Percentiles rank a stretch among this genome's conserved stretches.
phyloP scores from a whole-genome alignment of 2,888 invertebrate species.

The Agrotis exclamationis region DNA sequence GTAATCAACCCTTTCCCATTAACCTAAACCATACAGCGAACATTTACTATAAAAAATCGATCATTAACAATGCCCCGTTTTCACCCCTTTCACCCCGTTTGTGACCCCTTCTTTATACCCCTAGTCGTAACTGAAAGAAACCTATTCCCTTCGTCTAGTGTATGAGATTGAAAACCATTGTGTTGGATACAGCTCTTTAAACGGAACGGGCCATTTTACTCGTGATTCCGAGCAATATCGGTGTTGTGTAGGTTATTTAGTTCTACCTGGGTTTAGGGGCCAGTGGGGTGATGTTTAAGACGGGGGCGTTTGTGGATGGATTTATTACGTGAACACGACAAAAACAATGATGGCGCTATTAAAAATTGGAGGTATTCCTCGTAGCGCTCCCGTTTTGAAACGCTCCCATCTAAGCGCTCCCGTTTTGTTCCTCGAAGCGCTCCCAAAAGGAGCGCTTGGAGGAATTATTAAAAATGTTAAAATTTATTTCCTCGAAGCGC shows the following conservation, averaged over 20 bases:
- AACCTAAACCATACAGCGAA: slow-evolving; percentile 17
- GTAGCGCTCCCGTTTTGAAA: too few species aligned
- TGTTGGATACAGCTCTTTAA: slow-evolving; percentile 29
- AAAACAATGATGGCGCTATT: too few species aligned
- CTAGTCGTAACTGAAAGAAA: slow-evolving; percentile 44
- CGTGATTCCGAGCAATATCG: slow-evolving; percentile 29
- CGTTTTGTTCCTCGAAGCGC: too few species aligned
- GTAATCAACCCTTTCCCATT: too few species aligned
- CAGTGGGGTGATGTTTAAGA: background rate
- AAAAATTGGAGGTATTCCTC: too few species aligned
- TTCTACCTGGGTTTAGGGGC: slow-evolving; percentile 13
- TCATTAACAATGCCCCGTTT: slow-evolving; percentile 9
- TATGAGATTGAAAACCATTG: slow-evolving; percentile 48
- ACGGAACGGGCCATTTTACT: slow-evolving; percentile 37
- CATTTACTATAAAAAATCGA: slow-evolving; percentile 29
- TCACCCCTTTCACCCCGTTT: background rate
- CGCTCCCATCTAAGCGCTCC: too few species aligned
- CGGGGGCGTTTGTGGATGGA: background rate
- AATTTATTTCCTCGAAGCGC: too few species aligned
- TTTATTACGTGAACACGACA: background rate
- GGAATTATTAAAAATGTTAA: too few species aligned
- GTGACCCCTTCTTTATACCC: slow-evolving; percentile 24
- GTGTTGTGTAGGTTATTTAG: slow-evolving; percentile 4
- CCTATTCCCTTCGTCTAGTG: slow-evolving; percentile 10
- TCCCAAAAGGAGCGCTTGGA: too few species aligned